phyloP scores from a whole-genome alignment of 2,888 invertebrate genomes.

The Loripinus fragilis region DNA sequence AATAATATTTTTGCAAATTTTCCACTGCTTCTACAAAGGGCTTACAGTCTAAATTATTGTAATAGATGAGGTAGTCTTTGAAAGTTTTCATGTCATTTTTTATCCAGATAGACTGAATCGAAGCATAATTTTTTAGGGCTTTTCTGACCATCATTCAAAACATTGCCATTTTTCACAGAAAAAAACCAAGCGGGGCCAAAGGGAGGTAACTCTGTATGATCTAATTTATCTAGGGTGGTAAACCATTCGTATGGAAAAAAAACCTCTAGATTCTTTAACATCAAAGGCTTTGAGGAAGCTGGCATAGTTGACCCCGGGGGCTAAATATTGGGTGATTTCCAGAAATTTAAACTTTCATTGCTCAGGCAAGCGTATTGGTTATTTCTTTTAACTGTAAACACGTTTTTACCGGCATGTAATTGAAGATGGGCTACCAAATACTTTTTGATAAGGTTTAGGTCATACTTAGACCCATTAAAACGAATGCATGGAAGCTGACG shows the following conservation, averaged over 20 bases:
- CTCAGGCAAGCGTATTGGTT: slow-evolving; percentile 16
- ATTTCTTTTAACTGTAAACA: slow-evolving; percentile 22
- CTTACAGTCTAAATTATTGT: too few species aligned
- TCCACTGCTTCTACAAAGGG: too few species aligned
- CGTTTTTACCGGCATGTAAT: slow-evolving; percentile 19
- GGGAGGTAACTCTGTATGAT: not conserved
- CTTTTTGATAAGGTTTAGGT: slow-evolving; percentile 36
- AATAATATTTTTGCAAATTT: too few species aligned
- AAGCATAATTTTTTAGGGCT: too few species aligned
- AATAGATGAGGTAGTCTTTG: too few species aligned
- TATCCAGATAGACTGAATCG: too few species aligned
- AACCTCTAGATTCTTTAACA: not conserved
- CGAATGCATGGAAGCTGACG: slow-evolving; percentile 27
- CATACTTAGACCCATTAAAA: slow-evolving; percentile 39
- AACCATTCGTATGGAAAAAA: not conserved
- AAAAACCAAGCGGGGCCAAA: slow-evolving; percentile 1
- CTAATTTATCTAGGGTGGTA: not conserved
- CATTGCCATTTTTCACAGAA: not conserved
- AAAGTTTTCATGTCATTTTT: too few species aligned
- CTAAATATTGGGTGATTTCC: too few species aligned
- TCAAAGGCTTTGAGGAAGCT: too few species aligned
- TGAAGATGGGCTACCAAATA: slow-evolving; percentile 13
- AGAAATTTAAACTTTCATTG: too few species aligned
- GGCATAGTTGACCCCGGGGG: too few species aligned
- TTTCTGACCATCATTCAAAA: too few species aligned